A percentile compares a stretch with the other conserved stretches of the same genome.
phyloP scores from a whole-genome alignment of 2,797 vertebrate genomes.

The Enteromius viviparus region DNA sequence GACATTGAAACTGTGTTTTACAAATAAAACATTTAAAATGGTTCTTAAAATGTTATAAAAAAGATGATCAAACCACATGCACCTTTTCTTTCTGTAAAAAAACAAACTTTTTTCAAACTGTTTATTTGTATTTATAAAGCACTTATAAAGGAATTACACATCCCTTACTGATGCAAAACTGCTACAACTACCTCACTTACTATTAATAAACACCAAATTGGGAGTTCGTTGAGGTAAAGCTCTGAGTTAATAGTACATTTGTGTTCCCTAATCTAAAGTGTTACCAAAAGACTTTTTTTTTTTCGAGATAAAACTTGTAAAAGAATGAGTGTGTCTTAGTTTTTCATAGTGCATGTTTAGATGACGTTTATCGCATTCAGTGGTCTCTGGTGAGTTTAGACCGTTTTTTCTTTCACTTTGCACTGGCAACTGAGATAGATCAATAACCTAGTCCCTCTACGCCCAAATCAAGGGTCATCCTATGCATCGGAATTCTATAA shows the following conservation, averaged over 20 bases:
- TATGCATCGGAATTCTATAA: not conserved
- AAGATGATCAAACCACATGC: not conserved
- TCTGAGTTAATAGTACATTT: not conserved
- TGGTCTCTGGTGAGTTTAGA: not conserved
- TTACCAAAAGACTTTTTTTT: not conserved
- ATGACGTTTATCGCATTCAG: not conserved
- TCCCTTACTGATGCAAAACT: not conserved
- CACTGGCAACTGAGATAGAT: conserved; percentile 2
- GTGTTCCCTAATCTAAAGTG: not conserved
- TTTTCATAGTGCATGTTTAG: not conserved
- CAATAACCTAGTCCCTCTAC: not conserved
- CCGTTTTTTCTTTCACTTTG: not conserved
- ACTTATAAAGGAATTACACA: not conserved
- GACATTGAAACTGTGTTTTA: not conserved
- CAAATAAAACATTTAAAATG: not conserved
- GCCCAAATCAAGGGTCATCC: not conserved
- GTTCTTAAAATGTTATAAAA: not conserved
- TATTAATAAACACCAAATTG: not conserved
- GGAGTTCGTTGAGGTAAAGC: not conserved
- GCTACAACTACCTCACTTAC: not conserved
- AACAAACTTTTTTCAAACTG: not conserved
- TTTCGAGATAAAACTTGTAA: not conserved
- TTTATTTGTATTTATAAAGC: not conserved
- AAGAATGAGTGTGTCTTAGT: not conserved
- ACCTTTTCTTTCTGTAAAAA: too few relatives aligned